These are phyloP conservation scores for Hoplostethus atlanticus DNA, from an alignment of 2,797 vertebrate genomes.

Conservation along the genomic window DNA sequence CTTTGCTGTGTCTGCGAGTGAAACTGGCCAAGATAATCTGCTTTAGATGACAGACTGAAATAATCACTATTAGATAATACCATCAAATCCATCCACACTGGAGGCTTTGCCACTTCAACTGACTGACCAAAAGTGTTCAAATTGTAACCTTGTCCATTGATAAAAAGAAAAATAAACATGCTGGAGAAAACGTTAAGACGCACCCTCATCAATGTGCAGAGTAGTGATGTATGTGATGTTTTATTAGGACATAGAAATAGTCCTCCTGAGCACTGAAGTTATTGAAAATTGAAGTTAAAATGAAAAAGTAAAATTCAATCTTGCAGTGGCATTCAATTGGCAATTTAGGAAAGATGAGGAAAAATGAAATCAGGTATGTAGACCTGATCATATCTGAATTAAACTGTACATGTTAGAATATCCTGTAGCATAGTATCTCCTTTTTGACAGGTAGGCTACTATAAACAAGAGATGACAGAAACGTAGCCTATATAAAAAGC, in stretches of 20 bases:
- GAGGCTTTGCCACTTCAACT: not conserved
- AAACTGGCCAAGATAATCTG: slow-evolving; percentile 25
- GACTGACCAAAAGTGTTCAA: not conserved
- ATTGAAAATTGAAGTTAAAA: too few relatives aligned
- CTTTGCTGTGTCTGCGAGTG: slow-evolving; percentile 19
- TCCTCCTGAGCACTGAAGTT: too few relatives aligned
- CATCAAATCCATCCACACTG: slow-evolving; percentile 20
- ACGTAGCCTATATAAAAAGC: not conserved
- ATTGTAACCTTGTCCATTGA: not conserved
- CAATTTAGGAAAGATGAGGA: too few relatives aligned
- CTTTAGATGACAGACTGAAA: slow-evolving; percentile 27
- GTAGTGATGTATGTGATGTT: not conserved
- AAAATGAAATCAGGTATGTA: too few relatives aligned
- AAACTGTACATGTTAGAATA: not conserved
- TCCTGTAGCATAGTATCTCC: not conserved
- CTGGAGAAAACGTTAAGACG: slow-evolving; percentile 12
- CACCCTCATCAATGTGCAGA: slow-evolving; percentile 11
- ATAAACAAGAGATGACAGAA: slow-evolving; percentile 3
- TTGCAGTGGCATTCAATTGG: too few relatives aligned
- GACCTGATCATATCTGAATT: not conserved
- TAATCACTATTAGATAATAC: slow-evolving; percentile 3
- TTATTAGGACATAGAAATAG: not conserved
- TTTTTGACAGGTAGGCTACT: not conserved
- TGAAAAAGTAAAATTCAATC: too few relatives aligned
- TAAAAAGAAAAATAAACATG: not conserved